A percentile compares a stretch with the other conserved stretches of the same genome.
Evolutionary conservation across 2,113 vertebrate species (phyloP).

Genomic region (Gambusia affinis): DNA sequence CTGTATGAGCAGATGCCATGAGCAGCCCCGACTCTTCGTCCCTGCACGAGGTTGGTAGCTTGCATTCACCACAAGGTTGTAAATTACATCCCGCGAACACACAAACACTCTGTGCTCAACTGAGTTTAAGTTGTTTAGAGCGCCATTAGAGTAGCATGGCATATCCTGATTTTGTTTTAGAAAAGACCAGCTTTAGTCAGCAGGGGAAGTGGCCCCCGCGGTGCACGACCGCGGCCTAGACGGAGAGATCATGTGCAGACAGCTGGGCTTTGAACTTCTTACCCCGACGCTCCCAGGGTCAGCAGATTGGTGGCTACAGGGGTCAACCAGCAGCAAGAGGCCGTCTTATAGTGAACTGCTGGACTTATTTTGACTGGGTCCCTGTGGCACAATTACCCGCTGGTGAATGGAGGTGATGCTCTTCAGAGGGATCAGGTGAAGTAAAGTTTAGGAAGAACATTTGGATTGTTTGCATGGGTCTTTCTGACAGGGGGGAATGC

Average conservation of each 20-base stretch:
- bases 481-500: slow-evolving; percentile 1
- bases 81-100: slow-evolving; percentile 77
- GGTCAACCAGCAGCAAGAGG: slow-evolving; percentile 73
- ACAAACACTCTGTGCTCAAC: slow-evolving; percentile 73
- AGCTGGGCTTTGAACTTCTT: slow-evolving; percentile 81
- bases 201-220: slow-evolving; percentile 66
- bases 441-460: slow-evolving; percentile 63
- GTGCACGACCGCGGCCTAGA: slow-evolving; percentile 59
- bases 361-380: slow-evolving; percentile 74
- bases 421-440: slow-evolving; percentile 61
- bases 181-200: slow-evolving; percentile 56
- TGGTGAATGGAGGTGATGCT: slow-evolving; percentile 59
- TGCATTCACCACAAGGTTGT: slow-evolving; percentile 62
- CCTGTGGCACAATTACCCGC: slow-evolving; percentile 66
- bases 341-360: slow-evolving; percentile 65
- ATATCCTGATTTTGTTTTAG: slow-evolving; percentile 69
- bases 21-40: slow-evolving; percentile 66
- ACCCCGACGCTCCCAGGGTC: slow-evolving; percentile 72
- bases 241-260: slow-evolving; percentile 66
- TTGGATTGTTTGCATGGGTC: slow-evolving; percentile 36
- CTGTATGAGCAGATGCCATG: slow-evolving; percentile 73
- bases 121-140: slow-evolving; percentile 67
- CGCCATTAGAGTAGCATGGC: slow-evolving; percentile 64
- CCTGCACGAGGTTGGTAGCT: slow-evolving; percentile 65
- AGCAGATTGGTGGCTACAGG: slow-evolving; percentile 71